Base-by-base conservation (phyloP, 2,797 vertebrate genomes). In the Esox lucius region DNA sequence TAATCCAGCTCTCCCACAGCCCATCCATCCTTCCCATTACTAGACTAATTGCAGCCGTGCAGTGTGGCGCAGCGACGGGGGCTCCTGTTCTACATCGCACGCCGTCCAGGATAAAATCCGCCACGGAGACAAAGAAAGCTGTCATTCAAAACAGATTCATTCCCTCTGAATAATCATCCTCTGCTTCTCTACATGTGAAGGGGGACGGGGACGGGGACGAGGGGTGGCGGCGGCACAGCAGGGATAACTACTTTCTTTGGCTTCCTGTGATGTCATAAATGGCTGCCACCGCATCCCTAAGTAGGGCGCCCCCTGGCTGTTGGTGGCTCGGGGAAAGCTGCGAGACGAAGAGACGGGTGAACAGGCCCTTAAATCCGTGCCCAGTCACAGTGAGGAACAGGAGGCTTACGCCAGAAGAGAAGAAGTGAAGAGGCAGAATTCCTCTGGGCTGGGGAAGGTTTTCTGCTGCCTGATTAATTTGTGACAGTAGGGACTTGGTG, bases 401-500 rank as follows among this genome's bases (percentile, higher is more conserved):
- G 22, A 70, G 68, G 46, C 9, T 5, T 5, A 70, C 8, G 15
- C 1, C 24, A 49, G 46, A 16, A 79, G 86, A 85, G n/a, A 39
- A 77, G n/a, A 46, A 77, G 80, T 81, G 77, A 64, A 12, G 31
- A 22, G 35, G 48, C 33, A 56, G 56, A 66, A 24, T 66, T 31
- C 72, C 62, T 48, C 35, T 79, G 83, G 77, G 83, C 86, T 85
- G 80, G 78, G 80, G 80, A 75, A 75, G 83, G 81, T 79, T 75
- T 90, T 87, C 83, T 81, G 81, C 35, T 33, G 67, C 26, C 86
- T 87, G 87, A 91, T 92, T 89, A 83, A 91, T 90, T 90, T 91
- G 88, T 90, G 90, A 90, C 89, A 88, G 88, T 81, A 83, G 88
- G 87, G 88, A 89, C 90, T 91, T 80, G 81, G 82, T 77, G 83